Conservation (phyloP, 1,140 invertebrate genomes). For the Reticulitermes speratus region DNA sequence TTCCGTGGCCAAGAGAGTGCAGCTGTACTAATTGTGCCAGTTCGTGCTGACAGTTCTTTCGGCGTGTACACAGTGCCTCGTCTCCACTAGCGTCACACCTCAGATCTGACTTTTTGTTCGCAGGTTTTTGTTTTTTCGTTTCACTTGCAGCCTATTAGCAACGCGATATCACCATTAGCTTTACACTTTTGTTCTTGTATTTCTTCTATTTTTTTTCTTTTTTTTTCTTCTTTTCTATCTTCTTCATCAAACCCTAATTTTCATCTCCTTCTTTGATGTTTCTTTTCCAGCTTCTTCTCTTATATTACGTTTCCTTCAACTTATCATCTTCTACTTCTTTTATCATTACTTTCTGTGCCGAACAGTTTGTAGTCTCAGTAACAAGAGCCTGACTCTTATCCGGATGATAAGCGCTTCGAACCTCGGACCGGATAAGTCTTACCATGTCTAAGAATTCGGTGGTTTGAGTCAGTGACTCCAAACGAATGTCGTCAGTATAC, state of each 20-base stretch:
- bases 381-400: no score
- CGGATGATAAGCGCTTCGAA: no score
- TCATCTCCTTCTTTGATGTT: background rate
- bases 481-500: no score
- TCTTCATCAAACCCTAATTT: background rate
- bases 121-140: no score
- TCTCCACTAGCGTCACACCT: background rate
- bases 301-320: background rate
- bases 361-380: no score
- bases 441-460: no score
- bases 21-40: conserved; percentile 7
- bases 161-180: background rate
- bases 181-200: background rate
- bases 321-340: background rate
- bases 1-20: background rate
- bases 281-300: background rate
- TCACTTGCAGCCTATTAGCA: no score
- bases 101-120: background rate
- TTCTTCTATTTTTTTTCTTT: background rate
- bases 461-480: no score
- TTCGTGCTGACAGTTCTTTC: background rate
- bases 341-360: background rate
- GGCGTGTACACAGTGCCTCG: background rate
- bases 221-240: background rate
- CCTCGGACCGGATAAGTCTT: no score